Evolutionary conservation across 2,113 vertebrate species (phyloP), one percentile per base, ranked within the genome.

Genomic region (Cathartes aura): DNA sequence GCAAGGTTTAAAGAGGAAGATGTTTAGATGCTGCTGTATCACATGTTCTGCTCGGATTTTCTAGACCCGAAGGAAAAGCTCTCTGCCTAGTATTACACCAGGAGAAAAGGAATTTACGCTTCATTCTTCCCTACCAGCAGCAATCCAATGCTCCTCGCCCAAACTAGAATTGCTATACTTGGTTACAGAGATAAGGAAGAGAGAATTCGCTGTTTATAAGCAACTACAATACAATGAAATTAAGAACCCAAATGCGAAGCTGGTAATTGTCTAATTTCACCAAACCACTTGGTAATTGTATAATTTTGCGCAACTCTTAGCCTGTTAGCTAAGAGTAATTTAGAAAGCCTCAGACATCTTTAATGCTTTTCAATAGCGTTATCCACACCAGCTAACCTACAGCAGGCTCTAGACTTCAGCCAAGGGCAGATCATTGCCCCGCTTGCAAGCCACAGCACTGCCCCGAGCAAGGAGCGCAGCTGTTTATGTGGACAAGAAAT

Each of bases 401-500:
- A 52, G 38, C 15, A 21, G 68, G 40, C 55, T 56, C 63, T 7
- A 36, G 16, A 8, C 55, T 27, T 12, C 55, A 12, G 78, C 74
- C 86, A 19, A 43, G 89, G 60, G 82, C 73, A 45, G 62, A 4
- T 22, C 32, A 3, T 6, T 2, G 26, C n/a, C 67, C 75, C 1
- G 1, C 12, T 5, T 11, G 60, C 60, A 21, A 42, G 1, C 50
- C 36, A 2, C 2, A 13, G 14, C 34, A 2, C 14, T 26, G 5
- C 13, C 45, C 8, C 0, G 3, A 47, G 67, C 68, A 2, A 19
- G 17, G 26, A 22, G 12, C 62, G 50, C 81, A 20, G 85, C 55
- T 30, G 36, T 30, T 83, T 6, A 6, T 0, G 3, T 0, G 42
- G 66, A 50, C 40, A 38, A n/a, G 60, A 50, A 52, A 3, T 4